Percentiles rank a stretch among this genome's conserved stretches.
Evolutionary conservation across 2,113 vertebrate genomes (phyloP).

Genomic region (Platichthys flesus): DNA sequence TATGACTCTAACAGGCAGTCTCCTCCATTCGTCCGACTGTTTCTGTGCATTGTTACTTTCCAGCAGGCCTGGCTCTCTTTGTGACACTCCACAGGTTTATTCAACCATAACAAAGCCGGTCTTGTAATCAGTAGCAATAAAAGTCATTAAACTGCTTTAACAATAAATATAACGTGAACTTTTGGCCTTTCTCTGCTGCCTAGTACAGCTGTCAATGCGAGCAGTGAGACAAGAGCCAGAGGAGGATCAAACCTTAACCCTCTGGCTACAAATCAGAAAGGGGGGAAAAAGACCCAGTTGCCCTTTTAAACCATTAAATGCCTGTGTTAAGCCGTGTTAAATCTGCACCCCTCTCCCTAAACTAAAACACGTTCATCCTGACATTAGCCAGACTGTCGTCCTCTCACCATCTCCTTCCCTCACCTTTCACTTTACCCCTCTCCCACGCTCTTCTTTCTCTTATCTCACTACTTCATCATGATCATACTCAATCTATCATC

Average conservation of each 20-base stretch:
- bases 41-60: not conserved
- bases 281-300: not conserved
- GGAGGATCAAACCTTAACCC: slow-evolving; percentile 10
- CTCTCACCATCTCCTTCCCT: slow-evolving; percentile 14
- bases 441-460: not conserved
- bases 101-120: slow-evolving; percentile 13
- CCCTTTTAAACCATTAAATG: slow-evolving; percentile 6
- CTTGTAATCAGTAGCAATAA: slow-evolving; percentile 10
- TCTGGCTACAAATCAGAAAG: slow-evolving; percentile 34
- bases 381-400: slow-evolving; percentile 33
- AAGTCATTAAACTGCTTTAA: slow-evolving; percentile 27
- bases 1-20: not conserved
- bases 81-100: slow-evolving; percentile 16
- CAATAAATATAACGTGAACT: slow-evolving; percentile 32
- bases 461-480: not conserved
- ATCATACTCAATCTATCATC: not conserved
- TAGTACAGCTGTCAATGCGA: not conserved
- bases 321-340: slow-evolving; percentile 19
- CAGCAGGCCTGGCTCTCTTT: slow-evolving; percentile 17
- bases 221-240: slow-evolving; percentile 48
- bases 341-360: not conserved
- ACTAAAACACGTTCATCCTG: slow-evolving; percentile 18
- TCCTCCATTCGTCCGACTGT: not conserved
- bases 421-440: slow-evolving; percentile 3
- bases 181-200: slow-evolving; percentile 11